These are phyloP conservation scores for Halocynthia roretzi DNA, from an alignment of 23 tunicate genomes.

Conservation along the genomic window DNA sequence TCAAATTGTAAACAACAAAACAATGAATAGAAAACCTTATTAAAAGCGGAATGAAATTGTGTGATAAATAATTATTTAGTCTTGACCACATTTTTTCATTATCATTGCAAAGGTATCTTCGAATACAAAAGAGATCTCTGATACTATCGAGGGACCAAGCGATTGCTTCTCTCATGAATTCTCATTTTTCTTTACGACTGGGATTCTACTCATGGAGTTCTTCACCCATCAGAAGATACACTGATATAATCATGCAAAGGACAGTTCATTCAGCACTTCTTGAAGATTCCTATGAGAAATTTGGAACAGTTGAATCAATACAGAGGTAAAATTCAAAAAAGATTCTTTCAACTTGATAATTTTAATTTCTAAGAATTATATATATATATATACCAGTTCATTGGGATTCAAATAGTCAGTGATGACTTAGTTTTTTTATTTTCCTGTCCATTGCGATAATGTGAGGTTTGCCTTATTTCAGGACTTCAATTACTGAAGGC, in stretches of 20 bases:
- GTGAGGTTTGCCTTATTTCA: too few species aligned
- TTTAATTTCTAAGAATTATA: too few species aligned
- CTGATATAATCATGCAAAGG: slow-evolving; percentile 50
- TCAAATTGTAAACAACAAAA: too few species aligned
- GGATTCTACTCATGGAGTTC: slow-evolving; percentile 41
- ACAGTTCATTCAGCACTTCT: background rate
- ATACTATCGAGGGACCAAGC: background rate
- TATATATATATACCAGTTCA: background rate
- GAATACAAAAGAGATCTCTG: slow-evolving; percentile 28
- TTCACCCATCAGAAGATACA: slow-evolving; percentile 66
- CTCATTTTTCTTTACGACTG: slow-evolving; percentile 59
- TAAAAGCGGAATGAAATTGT: background rate
- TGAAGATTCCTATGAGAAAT: too few species aligned
- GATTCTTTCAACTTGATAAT: too few species aligned
- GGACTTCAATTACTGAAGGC: too few species aligned
- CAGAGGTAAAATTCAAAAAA: too few species aligned
- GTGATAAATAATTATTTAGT: background rate
- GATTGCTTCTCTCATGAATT: background rate
- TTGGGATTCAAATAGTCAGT: background rate
- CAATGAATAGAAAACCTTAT: too few species aligned
- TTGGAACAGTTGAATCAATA: too few species aligned
- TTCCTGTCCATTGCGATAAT: too few species aligned
- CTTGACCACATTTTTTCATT: too few species aligned
- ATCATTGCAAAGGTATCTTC: slow-evolving; percentile 18
- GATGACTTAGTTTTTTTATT: background rate